Base-by-base conservation (phyloP, 1,140 invertebrate genomes). In the Coelopa frigida region DNA sequence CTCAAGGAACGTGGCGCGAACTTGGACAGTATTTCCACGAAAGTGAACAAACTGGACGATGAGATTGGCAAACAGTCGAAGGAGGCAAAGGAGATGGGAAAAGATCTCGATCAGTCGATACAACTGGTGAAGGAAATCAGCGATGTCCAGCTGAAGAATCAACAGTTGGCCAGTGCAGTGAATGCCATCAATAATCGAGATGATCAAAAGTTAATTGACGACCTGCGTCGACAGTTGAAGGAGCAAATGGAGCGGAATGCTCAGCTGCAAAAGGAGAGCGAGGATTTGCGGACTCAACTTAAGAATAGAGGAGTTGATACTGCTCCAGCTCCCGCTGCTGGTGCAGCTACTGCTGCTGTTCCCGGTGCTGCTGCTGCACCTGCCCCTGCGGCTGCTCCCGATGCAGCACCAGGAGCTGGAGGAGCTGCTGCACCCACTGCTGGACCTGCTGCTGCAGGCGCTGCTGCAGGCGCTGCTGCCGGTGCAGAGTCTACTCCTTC, bases 221-320 rank as follows among this genome's bases (percentile, higher is more conserved):
- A 58, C 32, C 22, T 57, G 6, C 36, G 32, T 12, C 42, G 40
- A n/a, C 53, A 58, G 29, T 41, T 62, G 1, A 46, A 59, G 2
- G 59, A 61, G 6, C 58, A 54, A 49, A n/a, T 42, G 38, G 44
- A 20, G 48, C 44, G 24, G 38, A 22, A 29, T 22, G 49, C 36
- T 24, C 29, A 27, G 21, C 24, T 35, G 8, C 46, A 44, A 40
- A 11, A 35, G 10, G 24, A 27, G 11, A 50, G 17, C 36, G 37
- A 31, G 17, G 20, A 18, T 14, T 21, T 48, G 10, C 4, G 6
- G 11, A 27, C 42, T 15, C 17, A 15, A 14, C 22, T n/a, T 29
- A 29, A 29, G 27, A 26, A 43, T 7, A 35, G 22, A 35, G 31
- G 21, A n/a, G 32, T 17, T 35, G 22, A 23, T 24, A 17, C 29